Percentiles rank a stretch among this genome's conserved stretches.
phyloP scores from a whole-genome alignment of 1,140 invertebrate species.

The Aphaenogaster rudis region DNA sequence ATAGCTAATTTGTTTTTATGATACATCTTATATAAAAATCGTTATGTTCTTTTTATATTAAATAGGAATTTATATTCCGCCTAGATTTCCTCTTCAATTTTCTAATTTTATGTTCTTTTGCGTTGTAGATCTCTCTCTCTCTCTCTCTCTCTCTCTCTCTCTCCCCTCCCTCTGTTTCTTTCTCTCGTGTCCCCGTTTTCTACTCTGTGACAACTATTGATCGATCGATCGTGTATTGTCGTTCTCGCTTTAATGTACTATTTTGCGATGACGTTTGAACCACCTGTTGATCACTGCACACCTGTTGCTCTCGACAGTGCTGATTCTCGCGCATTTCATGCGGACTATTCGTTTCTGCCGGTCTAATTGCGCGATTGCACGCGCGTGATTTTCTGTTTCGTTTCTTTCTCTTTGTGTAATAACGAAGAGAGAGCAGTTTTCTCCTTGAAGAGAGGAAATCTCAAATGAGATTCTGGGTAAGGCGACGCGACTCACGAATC shows the following conservation, averaged over 20 bases:
- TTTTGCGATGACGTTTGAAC: constrained; percentile 5
- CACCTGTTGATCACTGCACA: constrained; percentile 58
- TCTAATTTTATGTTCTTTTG: neutral
- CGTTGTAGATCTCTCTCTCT: neutral
- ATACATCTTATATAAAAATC: neutral
- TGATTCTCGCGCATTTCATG: constrained; percentile 21
- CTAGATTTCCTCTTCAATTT: neutral
- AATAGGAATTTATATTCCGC: neutral
- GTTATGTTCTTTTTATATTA: neutral
- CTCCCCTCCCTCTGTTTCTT: neutral
- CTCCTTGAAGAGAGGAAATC: constrained; percentile 2
- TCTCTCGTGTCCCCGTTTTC: neutral
- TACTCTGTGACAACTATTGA: constrained; percentile 3
- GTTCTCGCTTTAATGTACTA: constrained; percentile 20
- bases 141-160: neutral
- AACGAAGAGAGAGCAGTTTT: constrained; percentile 24
- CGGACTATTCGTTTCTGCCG: neutral
- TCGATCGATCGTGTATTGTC: constrained; percentile 21
- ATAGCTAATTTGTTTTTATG: neutral
- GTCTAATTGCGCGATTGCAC: constrained; percentile 25
- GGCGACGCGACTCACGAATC: neutral
- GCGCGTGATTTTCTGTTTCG: neutral
- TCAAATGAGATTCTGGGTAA: constrained; percentile 13
- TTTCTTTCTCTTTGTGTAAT: neutral
- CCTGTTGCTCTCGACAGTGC: constrained; percentile 59